Evolutionary conservation across 1,140 invertebrate species (phyloP).

Genomic region (Helicoverpa armigera): DNA sequence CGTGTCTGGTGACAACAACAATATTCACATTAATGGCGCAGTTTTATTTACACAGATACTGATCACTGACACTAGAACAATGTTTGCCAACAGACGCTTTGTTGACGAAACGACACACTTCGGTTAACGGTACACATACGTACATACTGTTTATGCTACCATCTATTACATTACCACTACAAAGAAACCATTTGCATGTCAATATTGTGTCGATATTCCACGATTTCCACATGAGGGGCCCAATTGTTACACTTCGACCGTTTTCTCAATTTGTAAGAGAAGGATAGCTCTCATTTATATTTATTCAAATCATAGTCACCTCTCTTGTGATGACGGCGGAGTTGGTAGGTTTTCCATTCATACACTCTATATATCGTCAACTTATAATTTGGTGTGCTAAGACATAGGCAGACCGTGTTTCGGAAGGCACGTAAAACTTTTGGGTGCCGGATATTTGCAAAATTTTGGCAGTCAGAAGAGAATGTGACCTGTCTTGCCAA

Average conservation of each 20-base stretch:
- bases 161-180: slow-evolving; percentile 57
- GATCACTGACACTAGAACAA: slow-evolving; percentile 41
- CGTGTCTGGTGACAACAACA: slow-evolving; percentile 38
- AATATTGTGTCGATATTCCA: slow-evolving; percentile 53
- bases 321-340: not conserved
- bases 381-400: too few species aligned
- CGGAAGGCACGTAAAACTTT: too few species aligned
- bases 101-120: slow-evolving; percentile 61
- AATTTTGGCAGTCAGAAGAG: too few species aligned
- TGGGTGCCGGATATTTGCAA: too few species aligned
- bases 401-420: too few species aligned
- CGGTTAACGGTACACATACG: slow-evolving; percentile 56
- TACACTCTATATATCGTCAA: not conserved
- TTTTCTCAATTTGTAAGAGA: slow-evolving; percentile 48
- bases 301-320: slow-evolving; percentile 14
- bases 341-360: not conserved
- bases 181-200: slow-evolving; percentile 60
- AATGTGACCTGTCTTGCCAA: too few species aligned
- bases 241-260: slow-evolving; percentile 37
- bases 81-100: slow-evolving; percentile 50
- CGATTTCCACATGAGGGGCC: slow-evolving; percentile 47
- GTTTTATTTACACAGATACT: slow-evolving; percentile 48
- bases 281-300: slow-evolving; percentile 37
- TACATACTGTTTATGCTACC: slow-evolving; percentile 52
- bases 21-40: slow-evolving; percentile 30